Conservation (phyloP, 2,113 vertebrate genomes). For the Phylloscopus trochiloides region DNA sequence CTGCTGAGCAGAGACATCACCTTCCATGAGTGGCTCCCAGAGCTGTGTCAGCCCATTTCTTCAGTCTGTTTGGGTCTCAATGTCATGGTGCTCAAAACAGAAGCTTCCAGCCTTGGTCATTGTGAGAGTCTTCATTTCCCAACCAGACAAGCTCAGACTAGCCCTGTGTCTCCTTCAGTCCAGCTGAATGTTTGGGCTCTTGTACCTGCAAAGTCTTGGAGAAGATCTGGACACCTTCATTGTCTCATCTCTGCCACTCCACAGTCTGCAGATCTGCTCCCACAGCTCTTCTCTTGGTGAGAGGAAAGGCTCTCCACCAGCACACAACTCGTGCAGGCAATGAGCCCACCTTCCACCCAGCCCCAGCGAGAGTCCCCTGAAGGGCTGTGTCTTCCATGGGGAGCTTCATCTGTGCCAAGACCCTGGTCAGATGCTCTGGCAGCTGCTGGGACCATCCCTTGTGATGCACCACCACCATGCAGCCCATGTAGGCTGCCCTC, state of each 20-base stretch:
- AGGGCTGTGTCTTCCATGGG: neutral
- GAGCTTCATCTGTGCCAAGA: neutral
- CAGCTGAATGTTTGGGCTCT: neutral
- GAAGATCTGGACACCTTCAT: neutral
- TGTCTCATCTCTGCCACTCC: neutral
- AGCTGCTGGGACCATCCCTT: neutral
- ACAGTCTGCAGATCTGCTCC: neutral
- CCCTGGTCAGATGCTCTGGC: neutral
- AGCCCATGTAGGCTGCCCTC: rapidly evolving
- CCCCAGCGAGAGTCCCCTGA: rapidly evolving
- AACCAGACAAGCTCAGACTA: neutral
- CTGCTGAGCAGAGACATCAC: neutral
- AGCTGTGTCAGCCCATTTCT: neutral
- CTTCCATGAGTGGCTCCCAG: neutral
- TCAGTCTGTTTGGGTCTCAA: neutral
- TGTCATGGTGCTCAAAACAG: neutral
- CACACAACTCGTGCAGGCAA: neutral
- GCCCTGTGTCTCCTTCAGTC: neutral
- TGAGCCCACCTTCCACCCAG: neutral
- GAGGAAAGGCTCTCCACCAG: neutral
- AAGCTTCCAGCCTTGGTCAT: neutral
- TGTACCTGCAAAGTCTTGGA: neutral
- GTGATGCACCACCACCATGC: neutral
- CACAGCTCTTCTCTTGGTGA: rapidly evolving
- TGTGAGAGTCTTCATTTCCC: neutral